Evolutionary conservation across 1,140 invertebrate species (phyloP).

Genomic region (Antheraea pernyi): DNA sequence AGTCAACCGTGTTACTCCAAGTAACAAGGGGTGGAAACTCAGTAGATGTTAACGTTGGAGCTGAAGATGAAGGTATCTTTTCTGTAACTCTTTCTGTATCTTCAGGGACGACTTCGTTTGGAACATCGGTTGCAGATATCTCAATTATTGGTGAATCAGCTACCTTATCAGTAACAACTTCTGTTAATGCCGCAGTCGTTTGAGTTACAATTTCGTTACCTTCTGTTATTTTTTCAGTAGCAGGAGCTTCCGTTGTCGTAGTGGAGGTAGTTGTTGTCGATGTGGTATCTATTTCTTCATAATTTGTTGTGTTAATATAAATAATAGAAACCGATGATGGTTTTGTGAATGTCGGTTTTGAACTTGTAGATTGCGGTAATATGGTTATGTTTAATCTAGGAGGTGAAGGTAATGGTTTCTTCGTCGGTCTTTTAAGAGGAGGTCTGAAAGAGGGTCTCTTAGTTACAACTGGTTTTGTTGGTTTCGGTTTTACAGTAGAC

Average conservation of each 20-base stretch:
- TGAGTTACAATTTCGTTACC: constrained; percentile 9
- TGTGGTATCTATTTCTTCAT: constrained; percentile 36
- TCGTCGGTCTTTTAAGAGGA: constrained; percentile 62
- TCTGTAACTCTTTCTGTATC: constrained; percentile 19
- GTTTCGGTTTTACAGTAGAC: constrained; percentile 52
- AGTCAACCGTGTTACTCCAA: constrained; percentile 81
- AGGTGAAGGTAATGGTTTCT: constrained; percentile 66
- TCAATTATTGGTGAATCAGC: constrained; percentile 4
- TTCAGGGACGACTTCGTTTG: neutral
- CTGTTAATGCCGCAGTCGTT: constrained; percentile 29
- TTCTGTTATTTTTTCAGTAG: constrained; percentile 23
- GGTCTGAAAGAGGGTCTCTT: constrained; percentile 59
- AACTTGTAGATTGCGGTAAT: constrained; percentile 73
- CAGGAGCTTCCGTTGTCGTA: constrained; percentile 30
- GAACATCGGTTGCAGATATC: neutral
- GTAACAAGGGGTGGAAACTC: constrained; percentile 78
- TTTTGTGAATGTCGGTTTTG: constrained; percentile 60
- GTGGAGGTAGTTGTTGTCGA: constrained; percentile 32
- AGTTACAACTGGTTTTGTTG: constrained; percentile 61
- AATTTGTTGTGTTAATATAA: constrained; percentile 67
- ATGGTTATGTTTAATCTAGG: constrained; percentile 79
- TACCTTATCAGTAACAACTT: constrained; percentile 27
- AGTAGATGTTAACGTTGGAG: constrained; percentile 36
- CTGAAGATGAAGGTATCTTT: constrained; percentile 9
- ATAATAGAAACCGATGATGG: constrained; percentile 63